These are phyloP conservation scores for Rhynchotus rufescens DNA, from an alignment of 2,797 vertebrate genomes.

Conservation along the genomic window DNA sequence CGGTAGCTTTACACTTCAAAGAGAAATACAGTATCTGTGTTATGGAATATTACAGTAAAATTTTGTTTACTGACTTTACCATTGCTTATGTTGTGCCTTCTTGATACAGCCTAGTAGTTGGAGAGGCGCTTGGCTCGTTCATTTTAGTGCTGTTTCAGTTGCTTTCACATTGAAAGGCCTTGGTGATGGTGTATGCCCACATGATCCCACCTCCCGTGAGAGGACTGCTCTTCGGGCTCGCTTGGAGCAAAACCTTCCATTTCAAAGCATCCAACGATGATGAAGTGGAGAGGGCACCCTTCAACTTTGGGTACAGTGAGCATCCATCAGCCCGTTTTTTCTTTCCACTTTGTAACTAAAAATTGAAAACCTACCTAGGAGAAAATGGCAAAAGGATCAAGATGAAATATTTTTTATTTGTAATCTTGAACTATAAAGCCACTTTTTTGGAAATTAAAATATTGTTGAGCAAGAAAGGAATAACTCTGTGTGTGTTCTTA, in stretches of 20 bases:
- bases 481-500: constrained; percentile 58
- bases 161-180: background rate
- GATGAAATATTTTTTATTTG: constrained; percentile 62
- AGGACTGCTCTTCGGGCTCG: background rate
- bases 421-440: constrained; percentile 55
- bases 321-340: background rate
- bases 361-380: background rate
- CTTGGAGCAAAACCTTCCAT: background rate
- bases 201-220: background rate
- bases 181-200: background rate
- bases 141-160: background rate
- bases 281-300: constrained; percentile 17
- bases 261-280: background rate
- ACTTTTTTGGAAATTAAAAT: constrained; percentile 63
- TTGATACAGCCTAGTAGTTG: constrained; percentile 20
- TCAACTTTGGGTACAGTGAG: background rate
- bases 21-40: constrained; percentile 90
- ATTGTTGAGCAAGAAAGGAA: constrained; percentile 56
- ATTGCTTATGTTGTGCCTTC: constrained; percentile 71
- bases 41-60: constrained; percentile 97
- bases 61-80: constrained; percentile 94
- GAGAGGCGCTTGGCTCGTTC: background rate
- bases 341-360: background rate
- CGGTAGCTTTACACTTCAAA: constrained; percentile 93
- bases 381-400: background rate